Evolutionary conservation across 2,797 vertebrate species (phyloP).

Genomic region (Halcyon leucocephala): DNA sequence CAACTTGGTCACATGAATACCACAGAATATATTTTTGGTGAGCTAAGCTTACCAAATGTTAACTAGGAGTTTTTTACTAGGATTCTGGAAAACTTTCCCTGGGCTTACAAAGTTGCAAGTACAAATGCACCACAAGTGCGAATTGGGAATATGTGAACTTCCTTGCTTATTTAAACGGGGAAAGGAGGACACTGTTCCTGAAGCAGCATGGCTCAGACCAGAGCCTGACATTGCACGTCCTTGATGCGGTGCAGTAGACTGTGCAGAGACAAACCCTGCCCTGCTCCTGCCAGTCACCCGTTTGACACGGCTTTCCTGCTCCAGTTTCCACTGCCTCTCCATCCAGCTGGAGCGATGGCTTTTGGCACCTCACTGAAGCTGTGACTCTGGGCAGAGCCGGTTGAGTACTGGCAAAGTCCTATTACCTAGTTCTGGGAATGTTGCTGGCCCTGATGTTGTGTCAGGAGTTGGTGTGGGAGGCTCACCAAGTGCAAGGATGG

Average conservation of each 20-base stretch:
- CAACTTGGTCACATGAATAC: neutral
- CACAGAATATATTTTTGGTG: neutral
- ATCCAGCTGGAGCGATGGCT: neutral
- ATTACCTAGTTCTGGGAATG: neutral
- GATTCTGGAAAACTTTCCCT: neutral
- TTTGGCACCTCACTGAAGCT: neutral
- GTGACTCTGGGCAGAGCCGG: neutral
- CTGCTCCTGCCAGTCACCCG: fast-evolving
- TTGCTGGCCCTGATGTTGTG: fast-evolving
- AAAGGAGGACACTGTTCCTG: fast-evolving
- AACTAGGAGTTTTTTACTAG: neutral
- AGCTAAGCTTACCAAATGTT: neutral
- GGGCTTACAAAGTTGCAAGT: neutral
- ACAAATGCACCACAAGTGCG: fast-evolving
- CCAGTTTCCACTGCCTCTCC: neutral
- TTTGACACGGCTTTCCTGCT: neutral
- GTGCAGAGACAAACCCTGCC: too few relatives aligned
- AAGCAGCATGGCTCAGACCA: fast-evolving
- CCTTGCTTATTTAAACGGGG: too few relatives aligned
- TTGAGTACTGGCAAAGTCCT: neutral
- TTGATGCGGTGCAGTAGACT: fast-evolving
- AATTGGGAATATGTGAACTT: neutral
- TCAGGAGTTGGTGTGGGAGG: neutral
- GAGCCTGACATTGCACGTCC: fast-evolving
- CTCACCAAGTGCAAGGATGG: neutral